Conservation (phyloP, 2,113 vertebrate genomes). For the Macrotus californicus region DNA sequence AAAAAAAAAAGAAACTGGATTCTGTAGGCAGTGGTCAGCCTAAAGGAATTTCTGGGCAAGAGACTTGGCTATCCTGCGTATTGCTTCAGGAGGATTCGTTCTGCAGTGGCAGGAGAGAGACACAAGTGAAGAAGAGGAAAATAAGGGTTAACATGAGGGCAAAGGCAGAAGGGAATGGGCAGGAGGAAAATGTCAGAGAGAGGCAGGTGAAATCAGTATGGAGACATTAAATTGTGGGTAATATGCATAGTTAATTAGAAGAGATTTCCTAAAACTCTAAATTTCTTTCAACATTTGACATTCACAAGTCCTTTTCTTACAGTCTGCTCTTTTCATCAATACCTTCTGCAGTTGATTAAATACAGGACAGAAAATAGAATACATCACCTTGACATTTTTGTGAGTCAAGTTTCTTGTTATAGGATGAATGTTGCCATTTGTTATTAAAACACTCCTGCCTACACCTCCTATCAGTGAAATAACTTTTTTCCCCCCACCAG, state of each 20-base stretch:
- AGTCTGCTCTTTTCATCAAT: conserved; percentile 73
- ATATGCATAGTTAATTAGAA: conserved; percentile 25
- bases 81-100: not conserved
- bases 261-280: conserved; percentile 59
- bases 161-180: not conserved
- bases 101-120: not conserved
- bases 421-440: conserved; percentile 74
- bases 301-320: conserved; percentile 77
- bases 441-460: conserved; percentile 70
- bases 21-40: not conserved
- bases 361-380: conserved; percentile 68
- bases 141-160: not conserved
- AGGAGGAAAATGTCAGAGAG: not conserved
- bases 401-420: conserved; percentile 62
- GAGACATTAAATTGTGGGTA: not conserved
- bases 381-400: conserved; percentile 71
- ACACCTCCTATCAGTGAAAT: conserved; percentile 63
- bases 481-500: conserved; percentile 55
- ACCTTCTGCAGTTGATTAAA: conserved; percentile 76
- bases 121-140: not conserved
- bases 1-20: not conserved
- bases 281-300: conserved; percentile 74
- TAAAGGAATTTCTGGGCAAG: not conserved
- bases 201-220: not conserved
- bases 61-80: not conserved